phyloP scores from a whole-genome alignment of 2,888 invertebrate genomes.

The Eulithis testata region DNA sequence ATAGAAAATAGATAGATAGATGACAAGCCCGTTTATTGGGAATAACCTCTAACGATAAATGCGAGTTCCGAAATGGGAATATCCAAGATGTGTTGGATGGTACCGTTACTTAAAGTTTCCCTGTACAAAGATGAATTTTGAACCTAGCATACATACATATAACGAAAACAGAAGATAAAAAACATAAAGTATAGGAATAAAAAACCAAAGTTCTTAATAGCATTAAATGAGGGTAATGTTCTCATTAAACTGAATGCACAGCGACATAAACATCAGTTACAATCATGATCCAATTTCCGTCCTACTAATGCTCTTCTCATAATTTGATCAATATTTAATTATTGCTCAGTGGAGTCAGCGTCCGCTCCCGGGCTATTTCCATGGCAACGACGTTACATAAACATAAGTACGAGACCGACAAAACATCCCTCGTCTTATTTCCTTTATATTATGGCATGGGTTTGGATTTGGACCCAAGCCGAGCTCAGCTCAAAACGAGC shows the following conservation, averaged over 20 bases:
- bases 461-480: slow-evolving; percentile 43
- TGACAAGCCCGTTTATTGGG: slow-evolving; percentile 55
- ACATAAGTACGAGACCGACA: slow-evolving; percentile 39
- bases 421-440: slow-evolving; percentile 61
- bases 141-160: background rate
- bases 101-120: background rate
- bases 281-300: slow-evolving; percentile 28
- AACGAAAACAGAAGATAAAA: background rate
- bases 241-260: slow-evolving; percentile 20
- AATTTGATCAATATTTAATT: slow-evolving; percentile 35
- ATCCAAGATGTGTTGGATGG: background rate
- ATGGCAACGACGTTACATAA: slow-evolving; percentile 55
- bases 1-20: no score
- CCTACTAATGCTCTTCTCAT: slow-evolving; percentile 20
- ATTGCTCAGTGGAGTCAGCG: slow-evolving; percentile 39
- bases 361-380: slow-evolving; percentile 63
- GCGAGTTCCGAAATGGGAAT: background rate
- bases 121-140: background rate
- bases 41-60: slow-evolving; percentile 25
- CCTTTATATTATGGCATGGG: slow-evolving; percentile 39
- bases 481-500: slow-evolving; percentile 43
- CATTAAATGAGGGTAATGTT: slow-evolving; percentile 19
- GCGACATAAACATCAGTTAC: slow-evolving; percentile 22
- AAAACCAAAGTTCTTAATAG: background rate
- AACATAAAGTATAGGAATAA: background rate